phyloP scores from a whole-genome alignment of 2,888 invertebrate genomes.

The Thecocarcelia acutangulata region DNA sequence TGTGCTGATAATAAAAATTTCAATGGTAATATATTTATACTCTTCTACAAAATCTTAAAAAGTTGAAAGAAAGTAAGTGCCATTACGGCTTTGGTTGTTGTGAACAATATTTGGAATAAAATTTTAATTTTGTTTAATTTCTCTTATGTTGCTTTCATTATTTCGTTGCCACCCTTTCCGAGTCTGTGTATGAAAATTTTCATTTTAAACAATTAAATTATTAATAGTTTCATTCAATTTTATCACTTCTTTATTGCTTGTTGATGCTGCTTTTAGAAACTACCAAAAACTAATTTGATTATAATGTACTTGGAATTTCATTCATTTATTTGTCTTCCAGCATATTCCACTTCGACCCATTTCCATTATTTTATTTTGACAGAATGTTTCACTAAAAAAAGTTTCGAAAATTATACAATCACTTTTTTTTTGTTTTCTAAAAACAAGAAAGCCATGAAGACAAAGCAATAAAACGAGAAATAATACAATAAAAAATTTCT shows the following conservation, averaged over 20 bases:
- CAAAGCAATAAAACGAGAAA: conserved; percentile 6
- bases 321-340: conserved; percentile 35
- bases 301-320: conserved; percentile 61
- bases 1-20: too few species aligned
- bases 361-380: conserved; percentile 27
- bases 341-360: background rate
- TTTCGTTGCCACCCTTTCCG: conserved; percentile 4
- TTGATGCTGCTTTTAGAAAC: conserved; percentile 44
- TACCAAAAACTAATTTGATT: conserved; percentile 65
- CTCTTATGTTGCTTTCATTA: conserved; percentile 21
- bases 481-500: conserved; percentile 40
- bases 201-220: conserved; percentile 58
- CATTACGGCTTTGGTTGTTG: too few species aligned
- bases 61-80: too few species aligned
- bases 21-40: too few species aligned
- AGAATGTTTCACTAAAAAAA: conserved; percentile 45
- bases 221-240: conserved; percentile 59
- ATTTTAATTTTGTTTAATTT: too few species aligned
- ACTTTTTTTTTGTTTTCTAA: conserved; percentile 45
- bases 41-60: too few species aligned
- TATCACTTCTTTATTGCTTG: conserved; percentile 31
- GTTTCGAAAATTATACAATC: conserved; percentile 54
- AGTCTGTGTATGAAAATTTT: background rate
- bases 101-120: too few species aligned
- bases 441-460: conserved; percentile 2